Evolutionary conservation across 2,113 vertebrate genomes (phyloP).

Genomic region (Melanocharis versteri): DNA sequence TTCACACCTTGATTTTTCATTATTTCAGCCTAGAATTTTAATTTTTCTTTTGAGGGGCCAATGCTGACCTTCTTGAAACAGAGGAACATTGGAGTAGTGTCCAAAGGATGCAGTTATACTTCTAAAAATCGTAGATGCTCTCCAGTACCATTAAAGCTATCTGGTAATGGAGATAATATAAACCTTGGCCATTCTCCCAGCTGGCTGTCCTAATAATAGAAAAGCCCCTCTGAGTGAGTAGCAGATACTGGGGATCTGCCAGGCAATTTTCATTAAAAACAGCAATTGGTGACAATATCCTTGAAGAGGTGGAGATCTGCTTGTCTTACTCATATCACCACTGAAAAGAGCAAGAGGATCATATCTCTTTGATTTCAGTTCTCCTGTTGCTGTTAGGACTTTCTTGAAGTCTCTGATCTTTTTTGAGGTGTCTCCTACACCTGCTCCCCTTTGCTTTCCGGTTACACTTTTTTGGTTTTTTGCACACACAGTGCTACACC

Average conservation of each 20-base stretch:
- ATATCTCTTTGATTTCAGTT: not conserved
- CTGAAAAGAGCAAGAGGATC: not conserved
- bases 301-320: not conserved
- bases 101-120: not conserved
- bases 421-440: not conserved
- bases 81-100: not conserved
- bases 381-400: not conserved
- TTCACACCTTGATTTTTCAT: not conserved
- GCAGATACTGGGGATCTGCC: not conserved
- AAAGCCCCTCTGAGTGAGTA: not conserved
- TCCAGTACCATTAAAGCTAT: not conserved
- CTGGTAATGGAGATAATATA: not conserved
- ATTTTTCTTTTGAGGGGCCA: not conserved
- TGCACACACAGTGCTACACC: fast-evolving
- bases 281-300: not conserved
- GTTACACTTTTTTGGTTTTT: not conserved
- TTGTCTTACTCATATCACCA: not conserved
- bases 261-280: not conserved
- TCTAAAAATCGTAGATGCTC: not conserved
- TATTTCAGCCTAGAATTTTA: not conserved
- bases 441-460: not conserved
- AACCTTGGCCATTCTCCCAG: slow-evolving; percentile 6
- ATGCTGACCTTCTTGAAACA: not conserved
- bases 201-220: not conserved
- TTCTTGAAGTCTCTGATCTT: not conserved